phyloP scores from a whole-genome alignment of 2,113 vertebrate genomes.

The Ginglymostoma cirratum region DNA sequence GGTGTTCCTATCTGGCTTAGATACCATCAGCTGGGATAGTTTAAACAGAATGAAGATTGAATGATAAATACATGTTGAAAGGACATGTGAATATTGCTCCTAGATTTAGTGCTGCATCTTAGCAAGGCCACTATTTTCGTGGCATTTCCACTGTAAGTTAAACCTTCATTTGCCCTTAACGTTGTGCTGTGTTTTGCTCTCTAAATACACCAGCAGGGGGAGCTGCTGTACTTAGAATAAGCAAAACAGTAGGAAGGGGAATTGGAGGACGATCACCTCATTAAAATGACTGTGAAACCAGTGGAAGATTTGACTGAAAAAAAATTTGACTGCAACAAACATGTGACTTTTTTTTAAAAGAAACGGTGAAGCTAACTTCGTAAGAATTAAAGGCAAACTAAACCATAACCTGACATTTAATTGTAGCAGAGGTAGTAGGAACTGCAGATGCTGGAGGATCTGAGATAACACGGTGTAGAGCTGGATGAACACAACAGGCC shows the following conservation, averaged over 20 bases:
- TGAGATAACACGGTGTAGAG: no score
- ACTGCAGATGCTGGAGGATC: no score
- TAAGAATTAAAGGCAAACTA: background rate
- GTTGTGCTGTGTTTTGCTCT: background rate
- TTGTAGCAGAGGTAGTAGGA: no score
- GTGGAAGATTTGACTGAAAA: background rate
- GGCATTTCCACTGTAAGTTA: background rate
- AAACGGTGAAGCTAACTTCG: background rate
- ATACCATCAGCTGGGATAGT: background rate
- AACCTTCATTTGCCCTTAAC: background rate
- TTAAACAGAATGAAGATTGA: background rate
- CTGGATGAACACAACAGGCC: no score
- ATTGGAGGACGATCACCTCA: background rate
- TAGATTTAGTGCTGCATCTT: background rate
- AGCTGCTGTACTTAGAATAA: constrained; percentile 16
- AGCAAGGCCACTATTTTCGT: background rate
- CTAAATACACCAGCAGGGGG: background rate
- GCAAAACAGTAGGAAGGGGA: background rate
- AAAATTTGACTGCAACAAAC: background rate
- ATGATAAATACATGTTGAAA: background rate
- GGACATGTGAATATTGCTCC: background rate
- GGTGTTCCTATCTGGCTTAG: background rate
- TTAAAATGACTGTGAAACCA: background rate
- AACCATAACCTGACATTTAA: background rate
- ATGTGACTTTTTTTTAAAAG: background rate